Evolutionary conservation across 2,797 vertebrate genomes (phyloP), one percentile per base, ranked within the genome.

Genomic region (Buphagus erythrorhynchus): DNA sequence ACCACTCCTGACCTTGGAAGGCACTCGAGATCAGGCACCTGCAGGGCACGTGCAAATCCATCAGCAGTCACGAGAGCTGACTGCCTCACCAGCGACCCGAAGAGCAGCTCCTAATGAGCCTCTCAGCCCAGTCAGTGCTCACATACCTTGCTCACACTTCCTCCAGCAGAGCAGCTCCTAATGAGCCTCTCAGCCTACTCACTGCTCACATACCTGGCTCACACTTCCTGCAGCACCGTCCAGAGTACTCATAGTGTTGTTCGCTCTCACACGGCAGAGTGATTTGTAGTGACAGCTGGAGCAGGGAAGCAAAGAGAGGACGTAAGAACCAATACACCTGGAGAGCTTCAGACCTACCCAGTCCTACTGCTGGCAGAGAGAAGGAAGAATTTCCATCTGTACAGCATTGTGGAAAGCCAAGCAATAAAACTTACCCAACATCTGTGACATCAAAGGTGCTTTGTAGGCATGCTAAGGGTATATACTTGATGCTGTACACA

Each of bases 61-160:
- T 5, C 1, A 42, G 36, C 33, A 15, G 59, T 11, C 28, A 54
- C 6, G 16, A 62, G 29, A 59, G 25, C 38, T 13, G 43, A 31
- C 35, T 66, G 51, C 66, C 49, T 25, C 28, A 15, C 36, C 45
- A 42, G 19, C 3, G 3, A 51, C n/a, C 31, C 0, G 0, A 18
- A 19, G 48, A 18, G 24, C 90, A 69, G 57, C 26, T 79, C 43
- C 72, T 43, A 4, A 22, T 0, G 28, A 91, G 68, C 25, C 73
- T 45, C 43, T 20, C 42, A 54, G 13, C 33, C 52, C 57, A 8
- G 10, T 1, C 72, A 28, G 42, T 1, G n/a, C 78, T 67, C 63
- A 67, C 59, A 3, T 96, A 98, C 98, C 98, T 97, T 98, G 98
- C 78, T 98, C 96, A 59, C 98, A 98, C 66, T 98, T 98, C n/a